Percentiles rank a stretch among this genome's conserved stretches.
Evolutionary conservation across 2,888 invertebrate genomes (phyloP).

Genomic region (Philhelius pedissequus): DNA sequence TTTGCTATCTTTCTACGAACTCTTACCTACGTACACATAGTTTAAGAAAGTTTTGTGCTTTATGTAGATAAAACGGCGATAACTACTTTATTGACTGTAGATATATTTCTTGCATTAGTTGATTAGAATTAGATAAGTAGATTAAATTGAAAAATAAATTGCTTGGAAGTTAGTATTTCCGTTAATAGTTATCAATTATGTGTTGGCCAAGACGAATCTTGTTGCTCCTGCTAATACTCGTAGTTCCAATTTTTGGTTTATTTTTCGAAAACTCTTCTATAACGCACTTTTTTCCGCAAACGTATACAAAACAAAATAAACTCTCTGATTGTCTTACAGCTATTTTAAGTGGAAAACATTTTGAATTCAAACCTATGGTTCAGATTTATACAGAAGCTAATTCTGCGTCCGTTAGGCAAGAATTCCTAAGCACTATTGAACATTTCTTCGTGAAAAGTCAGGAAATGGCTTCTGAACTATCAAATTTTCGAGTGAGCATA

Average conservation of each 20-base stretch:
- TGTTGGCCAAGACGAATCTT: neutral
- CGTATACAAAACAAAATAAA: neutral
- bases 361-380: neutral
- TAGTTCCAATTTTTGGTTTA: neutral
- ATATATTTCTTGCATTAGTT: neutral
- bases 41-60: neutral
- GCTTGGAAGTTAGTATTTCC: neutral
- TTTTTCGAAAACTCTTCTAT: neutral
- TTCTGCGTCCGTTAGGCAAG: neutral
- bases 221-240: neutral
- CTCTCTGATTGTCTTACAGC: neutral
- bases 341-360: neutral
- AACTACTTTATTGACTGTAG: too few relatives aligned
- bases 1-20: neutral
- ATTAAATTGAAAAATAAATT: neutral
- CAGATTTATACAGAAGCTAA: neutral
- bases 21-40: neutral
- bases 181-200: neutral
- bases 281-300: neutral
- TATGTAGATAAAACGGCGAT: neutral
- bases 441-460: neutral
- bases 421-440: neutral
- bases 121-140: neutral
- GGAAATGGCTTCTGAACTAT: neutral
- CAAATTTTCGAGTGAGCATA: neutral